Evolutionary conservation across 2,113 vertebrate species (phyloP).

Genomic region (Limanda limanda): DNA sequence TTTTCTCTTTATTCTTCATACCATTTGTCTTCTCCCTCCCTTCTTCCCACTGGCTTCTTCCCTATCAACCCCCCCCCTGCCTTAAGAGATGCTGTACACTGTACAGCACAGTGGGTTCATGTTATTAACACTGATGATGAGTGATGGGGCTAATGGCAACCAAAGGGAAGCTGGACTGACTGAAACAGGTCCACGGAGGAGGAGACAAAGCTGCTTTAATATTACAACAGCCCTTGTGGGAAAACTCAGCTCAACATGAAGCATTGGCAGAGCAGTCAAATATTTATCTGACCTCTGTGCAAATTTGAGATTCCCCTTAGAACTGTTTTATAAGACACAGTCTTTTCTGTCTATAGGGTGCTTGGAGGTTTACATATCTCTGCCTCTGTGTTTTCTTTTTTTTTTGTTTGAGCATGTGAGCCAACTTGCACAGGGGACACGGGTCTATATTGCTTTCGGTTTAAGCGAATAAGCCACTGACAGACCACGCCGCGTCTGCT

Average conservation of each 20-base stretch:
- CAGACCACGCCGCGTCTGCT: slow-evolving; percentile 43
- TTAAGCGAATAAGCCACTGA: slow-evolving; percentile 35
- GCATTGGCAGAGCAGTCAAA: no score
- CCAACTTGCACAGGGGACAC: neutral
- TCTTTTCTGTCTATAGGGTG: slow-evolving; percentile 35
- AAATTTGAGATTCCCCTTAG: neutral
- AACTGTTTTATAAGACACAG: slow-evolving; percentile 30
- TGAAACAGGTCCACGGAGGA: slow-evolving; percentile 52
- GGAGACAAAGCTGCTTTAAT: slow-evolving; percentile 37
- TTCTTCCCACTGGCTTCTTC: neutral
- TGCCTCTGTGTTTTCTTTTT: slow-evolving; percentile 7
- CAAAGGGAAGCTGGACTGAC: slow-evolving; percentile 39
- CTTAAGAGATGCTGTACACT: slow-evolving; percentile 2
- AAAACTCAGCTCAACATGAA: neutral
- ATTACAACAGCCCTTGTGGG: slow-evolving; percentile 27
- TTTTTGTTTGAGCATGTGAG: slow-evolving; percentile 4
- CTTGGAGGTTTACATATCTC: neutral
- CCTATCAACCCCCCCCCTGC: slow-evolving; percentile 1
- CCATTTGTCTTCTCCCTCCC: slow-evolving; percentile 11
- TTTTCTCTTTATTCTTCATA: slow-evolving; percentile 26
- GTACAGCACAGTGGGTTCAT: slow-evolving; percentile 29
- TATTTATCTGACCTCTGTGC: no score
- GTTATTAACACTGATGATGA: slow-evolving; percentile 54
- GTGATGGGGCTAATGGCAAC: slow-evolving; percentile 57
- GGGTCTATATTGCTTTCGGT: slow-evolving; percentile 22